A percentile compares a stretch with the other conserved stretches of the same genome.
phyloP scores from a whole-genome alignment of 2,113 vertebrate genomes.

The Glaucidium brasilianum region DNA sequence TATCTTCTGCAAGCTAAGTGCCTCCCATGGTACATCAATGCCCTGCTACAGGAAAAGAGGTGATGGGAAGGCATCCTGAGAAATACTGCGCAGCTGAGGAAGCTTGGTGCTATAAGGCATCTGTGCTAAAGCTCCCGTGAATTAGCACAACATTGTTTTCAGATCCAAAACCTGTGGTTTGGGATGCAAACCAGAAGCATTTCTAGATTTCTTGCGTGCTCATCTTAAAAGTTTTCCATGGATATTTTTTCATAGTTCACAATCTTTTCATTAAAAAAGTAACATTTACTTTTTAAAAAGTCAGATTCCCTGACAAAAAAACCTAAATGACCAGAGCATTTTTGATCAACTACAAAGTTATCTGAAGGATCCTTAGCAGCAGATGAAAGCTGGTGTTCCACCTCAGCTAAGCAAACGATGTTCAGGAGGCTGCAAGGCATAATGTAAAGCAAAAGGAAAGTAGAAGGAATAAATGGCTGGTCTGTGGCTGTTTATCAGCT shows the following conservation, averaged over 20 bases:
- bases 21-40: background rate
- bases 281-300: background rate
- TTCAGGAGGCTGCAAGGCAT: background rate
- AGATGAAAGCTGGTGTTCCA: background rate
- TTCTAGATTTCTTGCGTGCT: background rate
- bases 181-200: background rate
- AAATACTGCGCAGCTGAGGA: background rate
- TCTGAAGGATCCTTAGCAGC: background rate
- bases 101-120: background rate
- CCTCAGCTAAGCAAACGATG: background rate
- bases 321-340: background rate
- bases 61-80: background rate
- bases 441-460: background rate
- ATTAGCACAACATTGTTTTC: background rate
- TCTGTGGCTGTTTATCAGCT: background rate
- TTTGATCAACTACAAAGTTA: background rate
- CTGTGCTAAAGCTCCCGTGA: background rate
- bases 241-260: background rate
- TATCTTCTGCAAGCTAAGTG: background rate
- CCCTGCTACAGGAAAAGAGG: background rate
- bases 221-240: background rate
- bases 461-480: background rate
- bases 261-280: background rate
- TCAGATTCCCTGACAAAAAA: background rate
- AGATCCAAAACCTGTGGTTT: background rate